phyloP scores from a whole-genome alignment of 2,888 invertebrate genomes.

The Xylophagus ater region DNA sequence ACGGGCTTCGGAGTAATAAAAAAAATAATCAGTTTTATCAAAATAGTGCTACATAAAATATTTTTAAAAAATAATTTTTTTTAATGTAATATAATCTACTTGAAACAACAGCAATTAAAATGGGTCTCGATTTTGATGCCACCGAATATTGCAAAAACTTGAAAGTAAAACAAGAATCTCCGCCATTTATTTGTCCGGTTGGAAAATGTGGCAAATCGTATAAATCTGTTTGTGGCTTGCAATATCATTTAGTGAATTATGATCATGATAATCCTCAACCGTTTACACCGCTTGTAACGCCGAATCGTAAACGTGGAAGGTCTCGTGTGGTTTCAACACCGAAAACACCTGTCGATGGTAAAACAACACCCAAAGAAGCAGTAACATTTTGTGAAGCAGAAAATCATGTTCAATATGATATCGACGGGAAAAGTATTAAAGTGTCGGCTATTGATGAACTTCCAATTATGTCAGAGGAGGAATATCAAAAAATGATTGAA shows the following conservation, averaged over 20 bases:
- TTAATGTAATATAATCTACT: no score
- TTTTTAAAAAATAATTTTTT: not conserved
- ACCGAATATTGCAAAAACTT: slow-evolving; percentile 75
- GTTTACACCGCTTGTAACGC: slow-evolving; percentile 49
- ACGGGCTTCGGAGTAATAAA: no score
- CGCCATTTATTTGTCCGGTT: slow-evolving; percentile 79
- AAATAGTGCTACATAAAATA: no score
- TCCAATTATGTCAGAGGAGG: slow-evolving; percentile 57
- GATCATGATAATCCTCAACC: slow-evolving; percentile 71
- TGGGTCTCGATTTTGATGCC: slow-evolving; percentile 79
- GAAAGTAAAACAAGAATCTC: slow-evolving; percentile 47
- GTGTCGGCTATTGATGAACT: slow-evolving; percentile 53
- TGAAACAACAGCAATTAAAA: slow-evolving; percentile 30
- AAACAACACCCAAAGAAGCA: slow-evolving; percentile 52
- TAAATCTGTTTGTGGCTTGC: slow-evolving; percentile 75
- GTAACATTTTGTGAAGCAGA: slow-evolving; percentile 76
- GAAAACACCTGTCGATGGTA: slow-evolving; percentile 33
- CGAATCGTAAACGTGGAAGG: slow-evolving; percentile 51
- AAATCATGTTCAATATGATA: slow-evolving; percentile 74
- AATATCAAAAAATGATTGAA: slow-evolving; percentile 38
- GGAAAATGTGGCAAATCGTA: slow-evolving; percentile 76
- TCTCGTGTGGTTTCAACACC: slow-evolving; percentile 44
- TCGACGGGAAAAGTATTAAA: slow-evolving; percentile 67
- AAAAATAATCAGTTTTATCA: no score
- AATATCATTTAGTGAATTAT: slow-evolving; percentile 74